Evolutionary conservation across 1,140 invertebrate genomes (phyloP), one percentile per base, ranked within the genome.

Genomic region (Lerema accius): DNA sequence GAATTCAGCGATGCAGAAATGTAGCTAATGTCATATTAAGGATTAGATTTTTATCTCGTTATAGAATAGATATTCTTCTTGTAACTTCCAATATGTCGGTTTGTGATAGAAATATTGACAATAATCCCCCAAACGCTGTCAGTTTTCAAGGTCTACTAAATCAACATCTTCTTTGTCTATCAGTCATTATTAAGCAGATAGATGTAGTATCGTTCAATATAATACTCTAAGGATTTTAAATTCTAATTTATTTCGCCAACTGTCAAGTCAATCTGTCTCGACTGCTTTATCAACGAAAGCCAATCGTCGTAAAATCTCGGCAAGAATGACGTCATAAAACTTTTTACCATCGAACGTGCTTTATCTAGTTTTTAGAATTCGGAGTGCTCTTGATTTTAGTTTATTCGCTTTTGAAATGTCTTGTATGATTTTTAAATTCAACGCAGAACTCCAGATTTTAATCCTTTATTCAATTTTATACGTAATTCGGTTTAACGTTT

Each of bases 301-400:
- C 37, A 55, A 42, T 55, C 51, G 37, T 40, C 39, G 19, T 43
- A 43, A 55, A 55, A 55, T 42, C 39, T 55, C 51, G 4, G 39
- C 35, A 11, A 23, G 19, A 19, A 43, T 28, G 19, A 55, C 19
- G 37, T 28, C 51, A 55, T 55, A 55, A 55, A 55, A 55, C 51
- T 43, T 28, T 53, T 43, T 55, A 55, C 19, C 51, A 39, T 40
- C 19, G 39, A 43, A 55, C 51, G 51, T 55, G 51, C 39, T 55
- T 55, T 55, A 55, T 55, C 51, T 55, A 55, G 51, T 55, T 55
- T 37, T 39, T 15, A 42, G 17, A 28, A 39, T 55, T 55, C n/a
- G 13, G 17, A 35, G 48, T 9, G 39, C 17, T 17, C 17, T 53
- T 10, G 35, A 37, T 17, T 53, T 55, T 43, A 11, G 17, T 16